Evolutionary conservation across 2,797 vertebrate genomes (phyloP), one percentile per base, ranked within the genome.

Genomic region (Lithobates pipiens): DNA sequence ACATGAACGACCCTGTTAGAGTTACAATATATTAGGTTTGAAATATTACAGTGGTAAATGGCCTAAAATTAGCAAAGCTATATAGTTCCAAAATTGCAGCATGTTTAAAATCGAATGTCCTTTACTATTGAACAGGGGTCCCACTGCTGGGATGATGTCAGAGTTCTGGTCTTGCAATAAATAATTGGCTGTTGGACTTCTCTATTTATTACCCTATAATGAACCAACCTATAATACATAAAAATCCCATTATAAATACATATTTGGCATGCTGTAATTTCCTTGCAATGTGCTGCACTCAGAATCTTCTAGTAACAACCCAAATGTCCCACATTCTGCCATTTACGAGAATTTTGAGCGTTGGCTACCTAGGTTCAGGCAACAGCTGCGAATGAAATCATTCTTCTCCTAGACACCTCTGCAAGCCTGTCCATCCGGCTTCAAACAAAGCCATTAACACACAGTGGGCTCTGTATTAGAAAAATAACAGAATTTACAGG

Each of bases 371-470:
- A 82, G 80, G 54, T 50, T 67, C 81, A 74, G 44, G 7, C 13
- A 57, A 61, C 82, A 84, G 63, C 74, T 84, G 81, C 54, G 61
- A 50, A 75, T 83, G 81, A 83, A 83, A 83, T 84, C 82, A 84
- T 77, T 42, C 42, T 39, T 2, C 36, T 70, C 29, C 63, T 76
- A 84, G 44, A 69, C 75, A 54, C 74, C 74, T 70, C 42, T 70
- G 44, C 15, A 42, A 57, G 82, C 50, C 36, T 76, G 42, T 76
- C 81, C 73, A 65, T 76, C 44, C 61, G 67, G 39, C 73, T 68
- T 76, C 73, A 76, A 75, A 76, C 81, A 76, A 68, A 83, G 65
- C 79, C 79, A 81, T 63, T 81, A 82, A 75, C 71, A 75, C 71
- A 74, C 39, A 75, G 80, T 0, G 57, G 71, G 21, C 71, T 23